These are phyloP conservation scores for Pentalonia nigronervosa DNA, from an alignment of 1,140 invertebrate species.

Conservation along the genomic window DNA sequence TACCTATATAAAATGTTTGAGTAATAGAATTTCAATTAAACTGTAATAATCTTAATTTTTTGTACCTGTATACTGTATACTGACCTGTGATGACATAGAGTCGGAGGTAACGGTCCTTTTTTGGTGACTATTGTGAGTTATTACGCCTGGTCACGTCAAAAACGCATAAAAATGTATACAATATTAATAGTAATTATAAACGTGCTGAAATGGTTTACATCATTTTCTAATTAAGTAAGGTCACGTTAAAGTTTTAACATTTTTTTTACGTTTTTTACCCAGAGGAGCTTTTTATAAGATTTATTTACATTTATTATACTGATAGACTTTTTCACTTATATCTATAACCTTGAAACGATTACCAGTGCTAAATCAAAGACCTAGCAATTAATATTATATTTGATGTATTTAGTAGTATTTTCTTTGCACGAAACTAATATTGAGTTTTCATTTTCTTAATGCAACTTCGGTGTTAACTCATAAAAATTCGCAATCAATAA, in stretches of 20 bases:
- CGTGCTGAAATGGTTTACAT: slow-evolving; percentile 17
- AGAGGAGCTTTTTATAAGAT: not conserved
- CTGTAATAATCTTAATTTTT: not conserved
- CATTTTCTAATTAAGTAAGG: not conserved
- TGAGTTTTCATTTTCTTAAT: slow-evolving; percentile 49
- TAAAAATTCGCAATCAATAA: not conserved
- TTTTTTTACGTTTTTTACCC: too few relatives aligned
- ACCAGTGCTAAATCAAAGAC: not conserved
- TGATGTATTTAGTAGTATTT: not conserved
- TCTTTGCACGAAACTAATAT: slow-evolving; percentile 16
- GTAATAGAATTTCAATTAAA: slow-evolving; percentile 7
- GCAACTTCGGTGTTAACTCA: not conserved
- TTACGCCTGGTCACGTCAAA: slow-evolving; percentile 53
- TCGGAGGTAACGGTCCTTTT: slow-evolving; percentile 26
- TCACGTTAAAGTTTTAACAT: not conserved
- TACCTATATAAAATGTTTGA: not conserved
- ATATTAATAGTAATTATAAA: slow-evolving; percentile 49
- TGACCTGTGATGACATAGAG: slow-evolving; percentile 29
- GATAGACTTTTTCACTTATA: not conserved
- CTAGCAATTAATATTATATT: not conserved
- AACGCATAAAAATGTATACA: slow-evolving; percentile 42
- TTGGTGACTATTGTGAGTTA: slow-evolving; percentile 17
- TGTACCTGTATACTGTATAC: not conserved
- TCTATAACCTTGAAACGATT: not conserved
- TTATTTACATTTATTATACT: not conserved